A percentile compares a stretch with the other conserved stretches of the same genome.
phyloP scores from a whole-genome alignment of 2,113 vertebrate species.

The Pteronura brasiliensis region DNA sequence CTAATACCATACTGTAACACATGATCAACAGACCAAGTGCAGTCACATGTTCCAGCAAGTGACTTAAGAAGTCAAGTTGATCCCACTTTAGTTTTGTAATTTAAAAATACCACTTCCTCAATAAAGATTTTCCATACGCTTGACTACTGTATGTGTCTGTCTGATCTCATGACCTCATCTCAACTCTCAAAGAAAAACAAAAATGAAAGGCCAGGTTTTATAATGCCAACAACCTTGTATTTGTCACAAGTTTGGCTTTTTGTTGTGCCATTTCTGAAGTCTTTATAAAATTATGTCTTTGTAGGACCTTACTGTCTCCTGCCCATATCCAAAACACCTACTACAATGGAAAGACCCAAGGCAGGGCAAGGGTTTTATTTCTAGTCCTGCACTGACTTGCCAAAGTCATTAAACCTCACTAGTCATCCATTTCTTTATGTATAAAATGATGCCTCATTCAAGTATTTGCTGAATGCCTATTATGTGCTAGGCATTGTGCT shows the following conservation, averaged over 20 bases:
- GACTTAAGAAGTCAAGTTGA: neutral
- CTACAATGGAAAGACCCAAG: neutral
- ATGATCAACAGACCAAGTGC: neutral
- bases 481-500: neutral
- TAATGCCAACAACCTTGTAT: neutral
- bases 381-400: neutral
- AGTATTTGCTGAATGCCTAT: neutral
- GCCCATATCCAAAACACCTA: neutral
- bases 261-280: neutral
- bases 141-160: neutral
- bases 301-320: neutral
- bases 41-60: neutral
- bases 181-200: constrained; percentile 25
- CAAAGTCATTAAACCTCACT: neutral
- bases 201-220: neutral
- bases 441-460: neutral
- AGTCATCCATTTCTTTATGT: neutral
- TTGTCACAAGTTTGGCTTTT: neutral
- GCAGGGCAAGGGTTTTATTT: neutral
- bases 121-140: neutral
- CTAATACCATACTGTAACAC: neutral
- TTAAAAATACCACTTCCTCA: constrained; percentile 41
- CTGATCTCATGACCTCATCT: neutral
- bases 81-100: constrained; percentile 15
- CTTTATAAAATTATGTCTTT: neutral